These are phyloP conservation scores for Drosophila limbata DNA, from an alignment of 2,888 invertebrate genomes.

Conservation along the genomic window DNA sequence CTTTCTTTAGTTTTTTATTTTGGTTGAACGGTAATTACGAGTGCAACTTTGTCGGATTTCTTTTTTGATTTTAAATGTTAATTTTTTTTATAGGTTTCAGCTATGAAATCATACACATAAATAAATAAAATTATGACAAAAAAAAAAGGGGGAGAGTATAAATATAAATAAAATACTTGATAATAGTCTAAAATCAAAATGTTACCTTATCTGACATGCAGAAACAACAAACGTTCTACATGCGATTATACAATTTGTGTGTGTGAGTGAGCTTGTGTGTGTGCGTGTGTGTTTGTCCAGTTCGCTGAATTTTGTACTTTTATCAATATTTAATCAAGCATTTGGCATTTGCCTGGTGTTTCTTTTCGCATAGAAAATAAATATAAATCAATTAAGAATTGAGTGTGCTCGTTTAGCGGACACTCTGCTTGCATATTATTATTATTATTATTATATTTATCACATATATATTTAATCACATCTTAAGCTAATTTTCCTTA, in stretches of 20 bases:
- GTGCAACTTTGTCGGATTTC: constrained; percentile 29
- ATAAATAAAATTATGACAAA: constrained; percentile 22
- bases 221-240: constrained; percentile 19
- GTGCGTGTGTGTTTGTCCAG: constrained; percentile 5
- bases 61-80: constrained; percentile 25
- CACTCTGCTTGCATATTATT: neutral
- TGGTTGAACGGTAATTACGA: constrained; percentile 31
- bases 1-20: constrained; percentile 10
- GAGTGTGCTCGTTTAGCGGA: neutral
- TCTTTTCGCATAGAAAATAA: constrained; percentile 9
- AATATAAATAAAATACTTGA: constrained; percentile 40
- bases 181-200: constrained; percentile 47
- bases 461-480: too few relatives aligned
- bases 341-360: constrained; percentile 47
- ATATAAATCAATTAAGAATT: neutral
- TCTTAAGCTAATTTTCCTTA: too few relatives aligned
- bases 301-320: constrained; percentile 29
- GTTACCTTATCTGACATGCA: constrained; percentile 50
- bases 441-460: too few relatives aligned
- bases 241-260: constrained; percentile 23
- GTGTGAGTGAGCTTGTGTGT: neutral
- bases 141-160: neutral
- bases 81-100: constrained; percentile 12
- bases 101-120: constrained; percentile 63
- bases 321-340: constrained; percentile 71